Conservation (phyloP, 2,888 invertebrate species). For the Phymatocera aterrima region DNA sequence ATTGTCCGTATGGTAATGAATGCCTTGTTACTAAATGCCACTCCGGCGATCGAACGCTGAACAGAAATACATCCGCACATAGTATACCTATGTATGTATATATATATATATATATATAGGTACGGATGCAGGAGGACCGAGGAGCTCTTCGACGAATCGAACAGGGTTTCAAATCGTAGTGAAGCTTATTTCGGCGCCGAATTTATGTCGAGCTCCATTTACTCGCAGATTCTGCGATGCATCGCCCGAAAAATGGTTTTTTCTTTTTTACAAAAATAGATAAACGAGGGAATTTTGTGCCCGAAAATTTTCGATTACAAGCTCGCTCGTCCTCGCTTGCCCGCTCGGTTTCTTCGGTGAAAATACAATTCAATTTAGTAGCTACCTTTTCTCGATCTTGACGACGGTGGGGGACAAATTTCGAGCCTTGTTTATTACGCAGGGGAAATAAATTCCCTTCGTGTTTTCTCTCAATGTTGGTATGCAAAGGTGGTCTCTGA, state of each 20-base stretch:
- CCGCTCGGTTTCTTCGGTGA: neutral
- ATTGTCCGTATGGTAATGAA: constrained; percentile 47
- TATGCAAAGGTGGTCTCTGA: neutral
- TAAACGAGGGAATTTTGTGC: neutral
- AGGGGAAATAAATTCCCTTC: too few species aligned
- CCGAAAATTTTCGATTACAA: constrained; percentile 10
- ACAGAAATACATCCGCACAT: constrained; percentile 17
- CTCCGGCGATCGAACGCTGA: constrained; percentile 22
- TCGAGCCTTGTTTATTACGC: too few species aligned
- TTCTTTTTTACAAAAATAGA: neutral
- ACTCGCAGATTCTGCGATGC: too few species aligned
- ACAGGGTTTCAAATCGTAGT: too few species aligned
- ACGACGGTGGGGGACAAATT: neutral
- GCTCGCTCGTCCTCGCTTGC: neutral
- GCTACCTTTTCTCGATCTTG: neutral
- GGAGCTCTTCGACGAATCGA: neutral
- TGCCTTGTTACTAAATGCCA: constrained; percentile 37
- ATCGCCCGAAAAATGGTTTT: too few species aligned
- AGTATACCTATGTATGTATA: too few species aligned
- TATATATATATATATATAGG: too few species aligned
- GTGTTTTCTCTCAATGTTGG: neutral
- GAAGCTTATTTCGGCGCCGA: too few species aligned
- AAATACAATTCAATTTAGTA: neutral
- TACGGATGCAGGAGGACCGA: too few species aligned
- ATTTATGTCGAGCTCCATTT: too few species aligned